phyloP scores from a whole-genome alignment of 2,888 invertebrate genomes.

The Scrobipalpa costella region DNA sequence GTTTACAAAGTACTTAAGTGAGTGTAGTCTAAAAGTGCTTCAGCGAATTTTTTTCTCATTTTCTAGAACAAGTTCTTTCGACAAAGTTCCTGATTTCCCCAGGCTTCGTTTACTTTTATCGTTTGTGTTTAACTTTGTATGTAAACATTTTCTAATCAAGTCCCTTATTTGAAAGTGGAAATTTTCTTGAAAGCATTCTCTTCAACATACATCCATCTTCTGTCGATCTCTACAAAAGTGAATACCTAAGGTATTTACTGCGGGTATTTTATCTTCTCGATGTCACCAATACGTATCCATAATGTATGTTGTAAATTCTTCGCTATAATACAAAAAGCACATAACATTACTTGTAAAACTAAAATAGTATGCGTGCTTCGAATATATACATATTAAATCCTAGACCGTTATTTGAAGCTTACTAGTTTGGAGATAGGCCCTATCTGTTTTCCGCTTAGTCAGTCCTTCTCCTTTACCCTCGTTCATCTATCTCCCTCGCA shows the following conservation, averaged over 20 bases:
- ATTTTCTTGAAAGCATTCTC: not conserved
- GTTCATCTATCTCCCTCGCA: no score
- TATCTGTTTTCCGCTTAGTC: no score
- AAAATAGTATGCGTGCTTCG: not conserved
- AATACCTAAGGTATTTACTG: no score
- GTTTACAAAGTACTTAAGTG: not conserved
- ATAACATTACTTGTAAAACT: no score
- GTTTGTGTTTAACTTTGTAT: not conserved
- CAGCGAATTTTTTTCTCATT: not conserved
- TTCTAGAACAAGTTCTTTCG: not conserved
- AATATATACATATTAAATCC: no score
- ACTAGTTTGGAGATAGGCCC: no score
- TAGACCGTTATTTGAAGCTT: no score
- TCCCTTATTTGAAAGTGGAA: not conserved
- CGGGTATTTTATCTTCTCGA: constrained; percentile 7
- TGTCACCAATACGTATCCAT: not conserved
- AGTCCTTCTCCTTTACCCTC: no score
- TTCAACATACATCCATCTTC: constrained; percentile 1
- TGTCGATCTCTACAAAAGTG: not conserved
- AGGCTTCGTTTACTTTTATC: constrained; percentile 3
- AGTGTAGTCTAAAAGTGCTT: not conserved
- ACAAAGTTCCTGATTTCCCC: not conserved
- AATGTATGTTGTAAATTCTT: constrained; percentile 5
- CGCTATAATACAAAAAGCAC: not conserved
- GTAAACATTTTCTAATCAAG: constrained; percentile 13